Percentiles rank a stretch among this genome's conserved stretches.
These are phyloP conservation scores for Theocolax elegans DNA, from an alignment of 1,140 invertebrate species.

Conservation along the genomic window DNA sequence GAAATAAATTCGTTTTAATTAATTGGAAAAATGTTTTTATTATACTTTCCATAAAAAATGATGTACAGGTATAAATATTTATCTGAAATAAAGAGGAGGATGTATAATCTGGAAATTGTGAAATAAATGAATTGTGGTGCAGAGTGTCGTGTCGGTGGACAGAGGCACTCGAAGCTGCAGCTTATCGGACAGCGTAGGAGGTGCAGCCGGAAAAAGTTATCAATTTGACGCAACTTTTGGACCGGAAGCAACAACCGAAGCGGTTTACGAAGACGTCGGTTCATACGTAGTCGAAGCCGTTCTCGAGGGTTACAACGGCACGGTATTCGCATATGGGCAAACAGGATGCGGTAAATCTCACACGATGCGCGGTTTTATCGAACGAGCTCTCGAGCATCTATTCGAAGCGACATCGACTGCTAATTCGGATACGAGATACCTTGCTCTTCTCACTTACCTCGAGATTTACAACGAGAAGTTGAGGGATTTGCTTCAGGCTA, in stretches of 20 bases:
- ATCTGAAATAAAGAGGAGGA: no score
- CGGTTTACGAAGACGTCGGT: constrained; percentile 63
- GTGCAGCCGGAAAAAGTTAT: constrained; percentile 56
- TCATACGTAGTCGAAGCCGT: constrained; percentile 75
- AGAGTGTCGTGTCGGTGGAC: constrained; percentile 83
- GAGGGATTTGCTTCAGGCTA: constrained; percentile 79
- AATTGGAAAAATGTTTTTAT: no score
- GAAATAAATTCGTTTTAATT: no score
- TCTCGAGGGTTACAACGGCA: constrained; percentile 88
- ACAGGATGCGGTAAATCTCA: constrained; percentile 87
- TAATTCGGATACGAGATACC: constrained; percentile 82
- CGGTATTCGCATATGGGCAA: constrained; percentile 90
- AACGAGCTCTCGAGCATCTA: constrained; percentile 88
- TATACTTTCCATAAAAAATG: no score
- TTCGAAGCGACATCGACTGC: constrained; percentile 89
- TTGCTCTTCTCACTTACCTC: constrained; percentile 91
- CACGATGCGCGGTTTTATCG: constrained; percentile 87
- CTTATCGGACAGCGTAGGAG: constrained; percentile 70
- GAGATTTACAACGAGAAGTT: constrained; percentile 95
- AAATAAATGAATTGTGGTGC: no score
- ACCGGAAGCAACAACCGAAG: constrained; percentile 55
- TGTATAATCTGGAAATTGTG: no score
- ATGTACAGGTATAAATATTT: no score
- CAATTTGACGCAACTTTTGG: constrained; percentile 64
- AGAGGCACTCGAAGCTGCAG: constrained; percentile 78